Conservation (phyloP, 1,140 invertebrate genomes). For the Pissodes strobi region DNA sequence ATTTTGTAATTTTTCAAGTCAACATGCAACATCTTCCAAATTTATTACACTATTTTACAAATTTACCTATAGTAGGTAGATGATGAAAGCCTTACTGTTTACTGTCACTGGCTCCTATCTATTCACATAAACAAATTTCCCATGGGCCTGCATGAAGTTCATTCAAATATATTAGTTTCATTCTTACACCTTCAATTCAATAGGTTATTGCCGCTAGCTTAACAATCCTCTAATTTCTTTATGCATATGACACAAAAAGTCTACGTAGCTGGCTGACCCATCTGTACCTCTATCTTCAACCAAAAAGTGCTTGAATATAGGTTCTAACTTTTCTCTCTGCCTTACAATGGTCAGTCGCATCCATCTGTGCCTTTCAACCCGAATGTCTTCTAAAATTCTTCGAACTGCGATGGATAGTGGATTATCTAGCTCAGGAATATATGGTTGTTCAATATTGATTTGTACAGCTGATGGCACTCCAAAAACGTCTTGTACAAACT, state of each 20-base stretch:
- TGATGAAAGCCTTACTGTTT: no score
- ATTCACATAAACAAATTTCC: no score
- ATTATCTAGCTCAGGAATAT: slow-evolving; percentile 79
- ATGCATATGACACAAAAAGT: slow-evolving; percentile 98
- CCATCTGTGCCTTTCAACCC: slow-evolving; percentile 71
- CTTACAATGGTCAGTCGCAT: slow-evolving; percentile 93
- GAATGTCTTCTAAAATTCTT: slow-evolving; percentile 71
- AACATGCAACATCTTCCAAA: no score
- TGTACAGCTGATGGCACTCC: slow-evolving; percentile 79
- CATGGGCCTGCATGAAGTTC: no score
- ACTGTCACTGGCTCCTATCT: no score
- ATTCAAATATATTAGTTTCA: no score
- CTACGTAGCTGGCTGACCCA: slow-evolving; percentile 90
- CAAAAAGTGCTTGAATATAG: slow-evolving; percentile 93
- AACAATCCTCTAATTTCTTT: slow-evolving; percentile 93
- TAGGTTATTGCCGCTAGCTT: slow-evolving; percentile 61
- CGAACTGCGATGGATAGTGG: slow-evolving; percentile 75
- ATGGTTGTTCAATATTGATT: slow-evolving; percentile 80
- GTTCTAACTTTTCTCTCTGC: slow-evolving; percentile 93
- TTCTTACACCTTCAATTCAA: no score
- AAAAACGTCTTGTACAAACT: slow-evolving; percentile 86
- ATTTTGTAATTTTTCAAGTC: no score
- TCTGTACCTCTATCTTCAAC: slow-evolving; percentile 93
- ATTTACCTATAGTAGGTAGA: no score
- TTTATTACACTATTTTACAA: no score